Conservation (phyloP, 2,113 vertebrate genomes). For the Maccullochella peelii region DNA sequence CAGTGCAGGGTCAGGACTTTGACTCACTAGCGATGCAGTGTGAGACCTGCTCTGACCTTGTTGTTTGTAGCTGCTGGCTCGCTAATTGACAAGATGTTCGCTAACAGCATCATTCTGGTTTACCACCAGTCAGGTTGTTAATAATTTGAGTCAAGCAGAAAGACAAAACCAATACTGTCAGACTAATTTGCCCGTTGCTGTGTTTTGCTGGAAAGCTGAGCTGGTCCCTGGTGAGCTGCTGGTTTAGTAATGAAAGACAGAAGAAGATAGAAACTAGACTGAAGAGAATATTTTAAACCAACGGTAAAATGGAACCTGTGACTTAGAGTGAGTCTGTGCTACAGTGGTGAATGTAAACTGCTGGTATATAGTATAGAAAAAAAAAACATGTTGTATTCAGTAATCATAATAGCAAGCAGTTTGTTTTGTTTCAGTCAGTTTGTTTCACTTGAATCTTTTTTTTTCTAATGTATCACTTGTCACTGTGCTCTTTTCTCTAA, state of each 20-base stretch:
- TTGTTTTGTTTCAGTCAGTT: slow-evolving; percentile 3
- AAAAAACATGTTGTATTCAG: not conserved
- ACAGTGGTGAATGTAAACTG: not conserved
- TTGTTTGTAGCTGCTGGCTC: slow-evolving; percentile 45
- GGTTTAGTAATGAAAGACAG: slow-evolving; percentile 32
- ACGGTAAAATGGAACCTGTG: not conserved
- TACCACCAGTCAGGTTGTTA: slow-evolving; percentile 38
- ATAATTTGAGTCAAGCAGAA: slow-evolving; percentile 55
- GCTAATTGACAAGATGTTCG: slow-evolving; percentile 68
- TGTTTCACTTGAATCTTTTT: not conserved
- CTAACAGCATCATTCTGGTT: slow-evolving; percentile 37
- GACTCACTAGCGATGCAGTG: not conserved
- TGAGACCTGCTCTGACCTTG: slow-evolving; percentile 46
- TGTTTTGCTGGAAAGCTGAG: slow-evolving; percentile 18
- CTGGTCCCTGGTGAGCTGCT: slow-evolving; percentile 8
- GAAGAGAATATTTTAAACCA: slow-evolving; percentile 14
- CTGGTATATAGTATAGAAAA: not conserved
- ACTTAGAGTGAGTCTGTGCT: not conserved
- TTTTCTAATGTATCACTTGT: not conserved
- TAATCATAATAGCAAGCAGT: not conserved
- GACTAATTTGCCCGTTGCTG: slow-evolving; percentile 52
- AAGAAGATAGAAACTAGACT: not conserved
- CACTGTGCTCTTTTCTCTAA: not conserved
- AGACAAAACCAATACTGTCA: slow-evolving; percentile 52
- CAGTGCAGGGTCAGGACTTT: slow-evolving; percentile 11